Evolutionary conservation across 1,140 invertebrate species (phyloP).

Genomic region (Drosophila mauritiana): DNA sequence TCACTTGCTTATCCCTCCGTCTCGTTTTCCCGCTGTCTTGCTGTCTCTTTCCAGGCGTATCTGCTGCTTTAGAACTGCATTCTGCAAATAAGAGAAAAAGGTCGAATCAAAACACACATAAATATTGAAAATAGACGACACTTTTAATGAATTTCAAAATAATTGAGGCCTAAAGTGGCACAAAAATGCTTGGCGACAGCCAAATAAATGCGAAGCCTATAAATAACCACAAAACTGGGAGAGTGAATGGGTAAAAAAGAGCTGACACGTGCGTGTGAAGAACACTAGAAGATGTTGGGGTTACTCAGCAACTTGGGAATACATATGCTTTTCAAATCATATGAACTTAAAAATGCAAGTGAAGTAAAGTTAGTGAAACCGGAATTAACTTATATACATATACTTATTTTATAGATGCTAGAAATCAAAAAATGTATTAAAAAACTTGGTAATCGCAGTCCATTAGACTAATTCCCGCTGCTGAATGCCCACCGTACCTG

Average conservation of each 20-base stretch:
- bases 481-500: conserved; percentile 35
- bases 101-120: conserved; percentile 26
- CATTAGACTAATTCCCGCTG: conserved; percentile 4
- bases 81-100: conserved; percentile 18
- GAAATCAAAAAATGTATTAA: too few species aligned
- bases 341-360: too few species aligned
- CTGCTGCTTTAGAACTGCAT: conserved; percentile 35
- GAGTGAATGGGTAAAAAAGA: conserved; percentile 6
- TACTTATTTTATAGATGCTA: too few species aligned
- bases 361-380: too few species aligned
- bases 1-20: conserved; percentile 13
- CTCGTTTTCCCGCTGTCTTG: background rate
- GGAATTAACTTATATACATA: too few species aligned
- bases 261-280: background rate
- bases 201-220: conserved; percentile 70
- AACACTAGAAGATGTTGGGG: background rate
- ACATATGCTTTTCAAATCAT: background rate
- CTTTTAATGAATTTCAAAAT: conserved; percentile 80
- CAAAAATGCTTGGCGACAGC: conserved; percentile 69
- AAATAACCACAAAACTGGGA: conserved; percentile 50
- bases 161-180: conserved; percentile 79
- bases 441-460: background rate
- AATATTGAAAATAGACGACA: conserved; percentile 76
- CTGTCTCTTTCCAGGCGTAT: background rate
- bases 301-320: background rate